Conservation (phyloP, 2,888 invertebrate genomes). For the Noctua janthe region DNA sequence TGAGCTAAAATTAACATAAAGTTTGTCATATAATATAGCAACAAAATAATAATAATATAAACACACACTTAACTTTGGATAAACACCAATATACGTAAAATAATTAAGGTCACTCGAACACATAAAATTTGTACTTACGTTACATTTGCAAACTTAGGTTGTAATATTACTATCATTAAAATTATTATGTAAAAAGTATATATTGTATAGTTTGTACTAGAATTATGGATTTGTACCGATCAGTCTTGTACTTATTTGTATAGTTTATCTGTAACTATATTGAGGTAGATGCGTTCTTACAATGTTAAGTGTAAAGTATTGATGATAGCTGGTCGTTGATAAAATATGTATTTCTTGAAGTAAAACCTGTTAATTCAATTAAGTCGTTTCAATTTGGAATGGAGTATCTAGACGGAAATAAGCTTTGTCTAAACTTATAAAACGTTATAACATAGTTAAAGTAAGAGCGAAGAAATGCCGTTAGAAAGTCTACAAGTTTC, state of each 20-base stretch:
- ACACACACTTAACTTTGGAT: slow-evolving; percentile 90
- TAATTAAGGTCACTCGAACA: slow-evolving; percentile 88
- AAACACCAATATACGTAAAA: slow-evolving; percentile 85
- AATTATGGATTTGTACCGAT: slow-evolving; percentile 86
- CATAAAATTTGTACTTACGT: slow-evolving; percentile 89
- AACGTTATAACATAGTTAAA: slow-evolving; percentile 53
- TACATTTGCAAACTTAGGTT: slow-evolving; percentile 83
- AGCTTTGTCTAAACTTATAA: slow-evolving; percentile 57
- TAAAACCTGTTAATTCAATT: slow-evolving; percentile 41
- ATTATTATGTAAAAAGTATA: slow-evolving; percentile 72
- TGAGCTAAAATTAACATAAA: slow-evolving; percentile 80
- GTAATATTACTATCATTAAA: slow-evolving; percentile 80
- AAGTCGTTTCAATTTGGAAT: slow-evolving; percentile 60
- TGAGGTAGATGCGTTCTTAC: slow-evolving; percentile 78
- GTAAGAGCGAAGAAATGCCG: slow-evolving; percentile 61
- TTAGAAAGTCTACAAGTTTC: slow-evolving; percentile 55
- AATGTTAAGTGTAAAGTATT: slow-evolving; percentile 20
- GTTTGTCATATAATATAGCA: slow-evolving; percentile 86
- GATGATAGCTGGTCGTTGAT: slow-evolving; percentile 19
- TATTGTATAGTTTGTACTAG: slow-evolving; percentile 82
- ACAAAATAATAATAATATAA: slow-evolving; percentile 88
- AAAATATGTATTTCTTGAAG: slow-evolving; percentile 34
- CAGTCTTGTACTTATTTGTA: slow-evolving; percentile 85
- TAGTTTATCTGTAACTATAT: slow-evolving; percentile 74
- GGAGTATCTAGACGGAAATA: slow-evolving; percentile 52